Base-by-base conservation (phyloP, 2,113 vertebrate species). In the Daboia siamensis region DNA sequence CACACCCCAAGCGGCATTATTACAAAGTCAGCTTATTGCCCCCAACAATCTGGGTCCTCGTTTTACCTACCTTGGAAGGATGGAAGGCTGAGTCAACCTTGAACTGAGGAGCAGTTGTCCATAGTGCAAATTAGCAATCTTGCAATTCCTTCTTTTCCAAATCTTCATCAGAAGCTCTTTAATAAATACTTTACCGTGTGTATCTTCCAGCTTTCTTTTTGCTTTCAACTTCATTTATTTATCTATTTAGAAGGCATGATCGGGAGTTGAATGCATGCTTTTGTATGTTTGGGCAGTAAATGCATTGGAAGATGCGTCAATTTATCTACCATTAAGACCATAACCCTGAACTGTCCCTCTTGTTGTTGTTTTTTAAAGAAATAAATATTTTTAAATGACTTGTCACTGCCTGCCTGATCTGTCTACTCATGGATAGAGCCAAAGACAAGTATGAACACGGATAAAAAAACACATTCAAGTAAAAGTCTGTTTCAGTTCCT, bases 391-490 rank as follows among this genome's bases (percentile, higher is more conserved):
- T 93, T 56, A 90, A 90, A 55, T 51, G 59, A 88, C 61, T 88
- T 88, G 61, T 88, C 61, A 54, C 39, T 56, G 33, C 61, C 33
- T 92, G 51, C 86, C 51, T 55, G 51, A 21, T 69, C 21, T 64
- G n/a, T 48, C 61, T 88, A 56, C 56, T 92, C 12, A 51, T 15
- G 54, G 87, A n/a, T 55, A 85, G 44, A 64, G 26, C 88, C 64
- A 39, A n/a, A 86, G 46, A 23, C 92, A 90, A 90, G 92, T 64
- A 93, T 44, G 74, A 90, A 54, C 20, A 15, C 44, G 86, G 74
- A 90, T 52, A 86, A 86, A 48, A 54, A 93, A 93, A n/a, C 64
- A 93, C 93, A 95, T 92, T 46, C 23, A 90, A 74, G 17, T 57
- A 69, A 39, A 23, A 91, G 55, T 85, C 84, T 94, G 64, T 10